phyloP scores from a whole-genome alignment of 2,797 vertebrate species.

The Cryptoblepharus egeriae region DNA sequence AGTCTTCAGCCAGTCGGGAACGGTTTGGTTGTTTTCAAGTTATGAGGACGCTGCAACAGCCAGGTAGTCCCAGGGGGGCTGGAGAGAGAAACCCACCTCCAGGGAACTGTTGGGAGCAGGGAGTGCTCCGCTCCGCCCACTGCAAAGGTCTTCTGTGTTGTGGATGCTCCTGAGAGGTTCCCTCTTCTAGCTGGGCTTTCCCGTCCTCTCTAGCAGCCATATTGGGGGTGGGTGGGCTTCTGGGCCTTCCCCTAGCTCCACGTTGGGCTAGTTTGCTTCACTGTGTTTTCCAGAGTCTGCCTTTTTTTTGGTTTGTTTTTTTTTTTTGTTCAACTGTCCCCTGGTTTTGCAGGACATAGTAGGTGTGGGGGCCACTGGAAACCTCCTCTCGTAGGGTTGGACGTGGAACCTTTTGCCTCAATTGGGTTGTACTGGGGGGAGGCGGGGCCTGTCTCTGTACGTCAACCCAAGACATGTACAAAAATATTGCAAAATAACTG shows the following conservation, averaged over 20 bases:
- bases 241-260: background rate
- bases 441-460: background rate
- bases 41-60: background rate
- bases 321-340: background rate
- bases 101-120: background rate
- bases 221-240: background rate
- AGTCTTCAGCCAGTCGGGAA: background rate
- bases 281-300: slow-evolving; percentile 31
- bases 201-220: slow-evolving; percentile 8
- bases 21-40: background rate
- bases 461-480: background rate
- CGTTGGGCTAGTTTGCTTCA: slow-evolving; percentile 25
- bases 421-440: background rate
- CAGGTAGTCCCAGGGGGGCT: background rate
- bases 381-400: background rate
- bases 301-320: slow-evolving; percentile 11
- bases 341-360: background rate
- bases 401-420: background rate
- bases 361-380: background rate
- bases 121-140: background rate
- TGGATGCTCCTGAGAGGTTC: background rate
- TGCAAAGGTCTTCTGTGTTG: background rate
- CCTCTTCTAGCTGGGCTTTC: background rate
- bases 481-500: background rate
- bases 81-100: background rate